A percentile compares a stretch with the other conserved stretches of the same genome.
phyloP scores from a whole-genome alignment of 2,888 invertebrate genomes.

The Hirtodrosophila duncani region DNA sequence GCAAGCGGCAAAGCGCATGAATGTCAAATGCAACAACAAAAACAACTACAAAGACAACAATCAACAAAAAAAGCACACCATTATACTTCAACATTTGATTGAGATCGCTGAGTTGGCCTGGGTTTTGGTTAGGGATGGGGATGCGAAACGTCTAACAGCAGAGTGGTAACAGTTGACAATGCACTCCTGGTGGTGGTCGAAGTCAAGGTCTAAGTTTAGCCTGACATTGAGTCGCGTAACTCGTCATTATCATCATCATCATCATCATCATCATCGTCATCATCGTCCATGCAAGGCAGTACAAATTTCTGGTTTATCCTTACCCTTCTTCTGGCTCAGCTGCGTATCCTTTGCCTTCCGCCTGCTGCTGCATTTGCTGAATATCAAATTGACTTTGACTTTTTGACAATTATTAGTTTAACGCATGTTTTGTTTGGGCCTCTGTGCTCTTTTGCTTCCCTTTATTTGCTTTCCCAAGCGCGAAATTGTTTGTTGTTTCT shows the following conservation, averaged over 20 bases:
- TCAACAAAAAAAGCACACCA: no score
- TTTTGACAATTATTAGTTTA: conserved; percentile 76
- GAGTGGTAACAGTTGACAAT: conserved; percentile 40
- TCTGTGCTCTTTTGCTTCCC: conserved; percentile 29
- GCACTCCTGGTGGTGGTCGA: conserved; percentile 23
- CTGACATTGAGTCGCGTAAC: conserved; percentile 66
- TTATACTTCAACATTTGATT: conserved; percentile 48
- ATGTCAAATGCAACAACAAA: conserved; percentile 67
- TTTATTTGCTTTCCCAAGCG: conserved; percentile 58
- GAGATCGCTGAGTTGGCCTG: conserved; percentile 46
- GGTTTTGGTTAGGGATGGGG: background rate
- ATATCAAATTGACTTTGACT: conserved; percentile 68
- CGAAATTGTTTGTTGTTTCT: conserved; percentile 72
- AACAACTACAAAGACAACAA: conserved; percentile 1
- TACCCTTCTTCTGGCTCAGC: conserved; percentile 32
- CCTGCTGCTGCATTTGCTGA: conserved; percentile 32
- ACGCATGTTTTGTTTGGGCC: conserved; percentile 57
- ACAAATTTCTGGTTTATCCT: conserved; percentile 44
- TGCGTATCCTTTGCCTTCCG: conserved; percentile 3
- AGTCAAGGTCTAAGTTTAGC: conserved; percentile 23
- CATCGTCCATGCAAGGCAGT: conserved; percentile 6
- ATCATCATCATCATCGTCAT: background rate
- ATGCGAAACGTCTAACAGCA: conserved; percentile 5
- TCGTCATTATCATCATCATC: conserved; percentile 46
- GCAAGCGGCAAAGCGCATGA: conserved; percentile 63